Percentiles rank a stretch among this genome's conserved stretches.
phyloP scores from a whole-genome alignment of 2,888 invertebrate genomes.

The Pyrrhosoma nymphula region DNA sequence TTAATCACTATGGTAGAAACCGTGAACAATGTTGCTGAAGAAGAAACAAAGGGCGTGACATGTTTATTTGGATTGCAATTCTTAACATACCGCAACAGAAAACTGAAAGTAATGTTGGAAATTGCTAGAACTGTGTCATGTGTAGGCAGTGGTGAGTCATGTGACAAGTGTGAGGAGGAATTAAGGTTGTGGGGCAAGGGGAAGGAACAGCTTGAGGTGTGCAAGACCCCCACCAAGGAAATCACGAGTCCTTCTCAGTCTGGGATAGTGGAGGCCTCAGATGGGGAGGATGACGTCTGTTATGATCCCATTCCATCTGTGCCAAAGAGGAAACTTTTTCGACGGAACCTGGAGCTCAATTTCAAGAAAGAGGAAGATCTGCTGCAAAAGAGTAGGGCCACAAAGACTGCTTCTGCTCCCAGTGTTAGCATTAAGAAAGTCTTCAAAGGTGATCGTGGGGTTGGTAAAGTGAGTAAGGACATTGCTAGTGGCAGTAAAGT shows the following conservation, averaged over 20 bases:
- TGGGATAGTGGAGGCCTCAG: background rate
- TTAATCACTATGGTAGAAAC: background rate
- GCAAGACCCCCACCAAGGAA: background rate
- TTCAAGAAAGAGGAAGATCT: constrained; percentile 11
- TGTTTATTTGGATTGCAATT: background rate
- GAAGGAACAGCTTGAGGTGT: background rate
- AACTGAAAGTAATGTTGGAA: background rate
- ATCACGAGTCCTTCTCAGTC: background rate
- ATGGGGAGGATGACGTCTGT: background rate
- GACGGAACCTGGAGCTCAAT: background rate
- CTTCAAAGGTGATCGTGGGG: background rate
- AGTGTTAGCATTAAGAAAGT: background rate
- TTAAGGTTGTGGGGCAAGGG: background rate
- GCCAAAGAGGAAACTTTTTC: background rate
- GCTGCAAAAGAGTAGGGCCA: background rate
- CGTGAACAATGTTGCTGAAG: background rate
- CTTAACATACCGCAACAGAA: background rate
- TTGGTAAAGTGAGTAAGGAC: background rate
- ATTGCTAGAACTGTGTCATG: background rate
- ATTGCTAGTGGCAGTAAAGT: background rate
- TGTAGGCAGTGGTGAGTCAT: background rate
- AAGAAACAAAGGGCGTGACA: background rate
- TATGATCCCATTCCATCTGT: constrained; percentile 24
- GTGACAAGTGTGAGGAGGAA: background rate
- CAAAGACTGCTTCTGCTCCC: background rate